Evolutionary conservation across 1,140 invertebrate genomes (phyloP), one percentile per base, ranked within the genome.

Genomic region (Drosophila sproati): DNA sequence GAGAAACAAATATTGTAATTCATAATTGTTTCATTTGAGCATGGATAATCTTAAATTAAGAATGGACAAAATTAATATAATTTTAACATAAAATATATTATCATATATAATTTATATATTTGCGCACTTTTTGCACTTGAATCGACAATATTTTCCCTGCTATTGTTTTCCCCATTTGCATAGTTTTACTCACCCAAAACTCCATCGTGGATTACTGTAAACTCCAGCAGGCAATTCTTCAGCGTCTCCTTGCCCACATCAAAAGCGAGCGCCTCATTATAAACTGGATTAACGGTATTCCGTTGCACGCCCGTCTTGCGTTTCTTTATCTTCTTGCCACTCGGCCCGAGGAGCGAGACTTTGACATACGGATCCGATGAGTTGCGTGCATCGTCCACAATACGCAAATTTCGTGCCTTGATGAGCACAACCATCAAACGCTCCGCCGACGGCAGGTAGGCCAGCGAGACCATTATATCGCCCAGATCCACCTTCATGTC

Each of bases 221-320:
- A 94, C 77, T 95, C 94, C 2, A 95, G 82, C 0, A 87, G 83
- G 61, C 93, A 93, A 70, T 92, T 93, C 41, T 93, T 93, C 3
- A 95, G 78, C 10, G 92, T 94, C 32, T 95, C 95, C 35, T 94
- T 94, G 12, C 93, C 92, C 66, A 97, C 94, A 92, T 98, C 97
- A 83, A 98, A 98, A 12, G 96, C 96, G 70, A 98, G 93, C 0
- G 96, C 97, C 86, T 98, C 97, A 91, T 98, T 98, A 93, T 97
- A 98, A 0, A 98, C 96, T 0, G 97, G 97, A 92, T 95, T 96
- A 0, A 97, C 94, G 0, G 96, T 97, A 77, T 97, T 97, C 72
- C 97, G 95, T 82, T 97, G 96, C 0, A 98, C 96, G 34, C 96
- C 96, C 0, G 97, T 98, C 93, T 98, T 98, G 93, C 98, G 98